These are phyloP conservation scores for Probosciger aterrimus DNA, from an alignment of 2,113 vertebrate genomes.

Conservation along the genomic window DNA sequence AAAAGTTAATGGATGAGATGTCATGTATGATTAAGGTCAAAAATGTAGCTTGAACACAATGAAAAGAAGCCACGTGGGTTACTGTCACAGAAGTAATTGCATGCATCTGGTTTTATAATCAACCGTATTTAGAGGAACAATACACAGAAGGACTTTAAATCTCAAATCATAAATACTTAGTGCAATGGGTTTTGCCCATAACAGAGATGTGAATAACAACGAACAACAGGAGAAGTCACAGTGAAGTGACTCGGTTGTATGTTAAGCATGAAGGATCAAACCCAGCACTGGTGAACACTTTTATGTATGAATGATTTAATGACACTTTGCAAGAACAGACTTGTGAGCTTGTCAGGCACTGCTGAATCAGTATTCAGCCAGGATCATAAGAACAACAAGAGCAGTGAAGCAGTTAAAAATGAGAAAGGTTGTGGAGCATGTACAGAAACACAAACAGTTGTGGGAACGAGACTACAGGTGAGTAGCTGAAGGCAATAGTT, in stretches of 20 bases:
- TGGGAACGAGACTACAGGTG: not conserved
- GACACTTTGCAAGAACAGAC: not conserved
- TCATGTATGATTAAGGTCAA: not conserved
- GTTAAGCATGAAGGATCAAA: not conserved
- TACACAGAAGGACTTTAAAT: not conserved
- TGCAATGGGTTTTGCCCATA: not conserved
- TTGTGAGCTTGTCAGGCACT: not conserved
- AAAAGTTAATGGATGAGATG: not conserved
- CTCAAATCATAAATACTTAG: not conserved
- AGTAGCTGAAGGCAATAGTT: slow-evolving; percentile 18
- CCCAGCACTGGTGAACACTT: not conserved
- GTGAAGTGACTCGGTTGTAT: not conserved
- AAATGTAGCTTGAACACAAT: not conserved
- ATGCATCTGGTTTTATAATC: not conserved
- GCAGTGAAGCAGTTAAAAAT: not conserved
- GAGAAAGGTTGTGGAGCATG: accelerated
- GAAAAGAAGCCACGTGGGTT: not conserved
- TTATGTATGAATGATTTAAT: not conserved
- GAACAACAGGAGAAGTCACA: not conserved
- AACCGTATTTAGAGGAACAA: not conserved
- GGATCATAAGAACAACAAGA: not conserved
- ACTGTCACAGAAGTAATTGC: not conserved
- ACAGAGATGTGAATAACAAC: not conserved
- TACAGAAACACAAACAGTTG: not conserved
- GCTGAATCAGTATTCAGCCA: not conserved